Evolutionary conservation across 2,888 invertebrate genomes (phyloP), one percentile per base, ranked within the genome.

Genomic region (Hesperia comma): DNA sequence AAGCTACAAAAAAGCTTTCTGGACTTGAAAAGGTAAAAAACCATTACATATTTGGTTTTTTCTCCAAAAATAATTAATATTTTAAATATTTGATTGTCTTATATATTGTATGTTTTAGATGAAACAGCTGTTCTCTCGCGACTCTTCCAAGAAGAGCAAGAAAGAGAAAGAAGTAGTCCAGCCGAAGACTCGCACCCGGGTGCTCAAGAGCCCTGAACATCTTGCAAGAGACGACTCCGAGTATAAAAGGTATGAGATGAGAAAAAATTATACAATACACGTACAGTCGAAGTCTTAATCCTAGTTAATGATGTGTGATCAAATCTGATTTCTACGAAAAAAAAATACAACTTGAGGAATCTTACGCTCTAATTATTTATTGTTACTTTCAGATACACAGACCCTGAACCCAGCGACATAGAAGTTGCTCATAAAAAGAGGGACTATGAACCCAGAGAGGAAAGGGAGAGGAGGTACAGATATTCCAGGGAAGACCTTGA

Each of bases 121-220:
- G 74, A 96, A 96, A 81, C 96, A 96, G 85, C 92, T 96, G 77
- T 96, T 96, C 88, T 95, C 94, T 77, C 94, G 95, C 80, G 94
- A 94, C 84, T 93, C 93, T 88, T 94, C 94, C 67, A 95, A 95
- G 91, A 95, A 95, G 90, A 94, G 94, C 90, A 94, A 93, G 82
- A 94, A 94, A 87, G 94, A 94, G 84, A 94, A 94, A 83, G 94
- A 94, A 74, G 75, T 79, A 75, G 85, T 87, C 84, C 90, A 88
- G 85, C 93, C 93, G 71, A 94, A 93, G 79, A 80, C 82, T 72
- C 92, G 91, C 86, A 93, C 92, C 75, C 87, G 91, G 88, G 91
- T 91, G 76, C 89, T 92, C 88, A 90, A 91, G 90, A 92, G 92
- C 91, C 92, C 92, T 79, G 92, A 92, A 89, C 92, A 91, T 90